These are phyloP conservation scores for Sipha maydis DNA, from an alignment of 2,888 invertebrate genomes.

Conservation along the genomic window DNA sequence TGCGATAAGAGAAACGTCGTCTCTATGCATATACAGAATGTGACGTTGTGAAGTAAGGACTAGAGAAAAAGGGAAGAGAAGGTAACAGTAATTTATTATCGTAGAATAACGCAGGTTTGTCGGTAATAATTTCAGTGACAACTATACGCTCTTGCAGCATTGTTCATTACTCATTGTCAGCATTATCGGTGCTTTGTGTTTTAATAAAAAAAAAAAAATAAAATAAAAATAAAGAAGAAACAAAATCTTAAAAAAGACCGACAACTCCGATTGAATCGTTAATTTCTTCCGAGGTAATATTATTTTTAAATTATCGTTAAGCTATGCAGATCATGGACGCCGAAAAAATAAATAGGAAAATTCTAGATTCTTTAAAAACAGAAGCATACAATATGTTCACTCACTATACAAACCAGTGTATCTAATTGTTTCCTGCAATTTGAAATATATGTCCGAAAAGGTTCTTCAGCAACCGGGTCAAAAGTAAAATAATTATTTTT, in stretches of 20 bases:
- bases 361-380: no score
- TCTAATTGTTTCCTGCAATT: no score
- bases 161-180: slow-evolving; percentile 13
- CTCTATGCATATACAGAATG: background rate
- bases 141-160: background rate
- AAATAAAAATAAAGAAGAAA: background rate
- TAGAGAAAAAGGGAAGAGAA: background rate
- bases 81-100: background rate
- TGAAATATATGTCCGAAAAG: no score
- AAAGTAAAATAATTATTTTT: no score
- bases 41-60: background rate
- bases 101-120: background rate
- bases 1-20: background rate
- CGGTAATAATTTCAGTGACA: slow-evolving; percentile 15
- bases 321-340: no score
- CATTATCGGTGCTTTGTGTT: background rate
- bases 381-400: no score
- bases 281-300: background rate
- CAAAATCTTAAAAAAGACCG: background rate
- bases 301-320: no score
- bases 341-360: no score
- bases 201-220: background rate
- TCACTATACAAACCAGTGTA: no score
- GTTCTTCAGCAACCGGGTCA: no score
- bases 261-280: background rate